Evolutionary conservation across 2,113 vertebrate genomes (phyloP).

Genomic region (Lampris megalopsis): DNA sequence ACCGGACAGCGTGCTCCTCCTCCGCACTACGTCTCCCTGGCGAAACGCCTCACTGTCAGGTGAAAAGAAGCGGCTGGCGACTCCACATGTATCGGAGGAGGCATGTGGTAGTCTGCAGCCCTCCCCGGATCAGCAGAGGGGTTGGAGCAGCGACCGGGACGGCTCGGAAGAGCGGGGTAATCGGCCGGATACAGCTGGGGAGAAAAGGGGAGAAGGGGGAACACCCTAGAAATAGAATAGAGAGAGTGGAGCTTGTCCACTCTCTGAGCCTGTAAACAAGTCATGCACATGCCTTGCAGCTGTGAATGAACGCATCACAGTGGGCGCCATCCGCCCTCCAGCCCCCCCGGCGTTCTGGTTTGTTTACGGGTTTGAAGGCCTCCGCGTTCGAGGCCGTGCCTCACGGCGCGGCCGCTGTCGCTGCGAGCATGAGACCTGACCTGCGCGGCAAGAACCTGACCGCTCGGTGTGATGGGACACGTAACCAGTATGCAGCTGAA

Average conservation of each 20-base stretch:
- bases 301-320: slow-evolving; percentile 40
- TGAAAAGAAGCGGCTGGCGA: no score
- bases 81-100: no score
- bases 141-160: no score
- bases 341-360: slow-evolving; percentile 21
- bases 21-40: no score
- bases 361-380: slow-evolving; percentile 50
- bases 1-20: no score
- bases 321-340: slow-evolving; percentile 47
- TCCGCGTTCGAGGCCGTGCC: slow-evolving; percentile 68
- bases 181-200: no score
- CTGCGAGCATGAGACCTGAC: slow-evolving; percentile 78
- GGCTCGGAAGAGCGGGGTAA: no score
- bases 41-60: no score
- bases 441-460: slow-evolving; percentile 65
- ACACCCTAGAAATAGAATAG: neutral
- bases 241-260: neutral
- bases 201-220: no score
- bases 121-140: no score
- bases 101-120: no score
- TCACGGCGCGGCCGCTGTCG: slow-evolving; percentile 70
- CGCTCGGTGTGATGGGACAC: slow-evolving; percentile 73
- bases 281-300: slow-evolving; percentile 29
- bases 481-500: slow-evolving; percentile 63
- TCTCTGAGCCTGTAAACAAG: slow-evolving; percentile 15